Base-by-base conservation (phyloP, 2,113 vertebrate genomes). In the Myrmecobius fasciatus region DNA sequence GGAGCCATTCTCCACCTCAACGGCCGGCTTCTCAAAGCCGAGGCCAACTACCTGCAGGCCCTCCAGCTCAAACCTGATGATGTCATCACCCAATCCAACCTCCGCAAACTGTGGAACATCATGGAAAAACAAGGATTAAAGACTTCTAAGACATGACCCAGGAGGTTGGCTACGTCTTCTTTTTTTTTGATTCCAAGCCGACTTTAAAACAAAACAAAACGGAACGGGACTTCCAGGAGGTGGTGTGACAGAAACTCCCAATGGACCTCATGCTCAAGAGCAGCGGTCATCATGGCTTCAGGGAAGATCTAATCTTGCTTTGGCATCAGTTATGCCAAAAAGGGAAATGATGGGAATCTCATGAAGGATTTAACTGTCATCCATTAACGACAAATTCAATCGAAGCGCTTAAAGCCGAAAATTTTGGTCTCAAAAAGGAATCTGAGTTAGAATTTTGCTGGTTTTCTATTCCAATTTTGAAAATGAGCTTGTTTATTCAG, bases 1-100 rank as follows among this genome's bases (percentile, higher is more conserved):
- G 99, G 99, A 60, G 99, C 99, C n/a, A 99, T 99, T 97, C 99
- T 99, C 51, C 99, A 99, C 97, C 99, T 99, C 97, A 99, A 99
- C 3, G 99, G 99, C 83, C 99, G 99, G 92, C 99, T 99, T 88
- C 99, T 98, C 97, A 99, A 99, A 93, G 99, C 99, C 0, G 99
- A 99, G 98, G 98, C 99, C 97, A 99, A 99, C 98, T 99, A 99
- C 98, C 99, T 99, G 96, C 98, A 98, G 97, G 99, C 99, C 24
- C 99, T 99, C 95, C 99, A 99, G 94, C 99, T 99, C 97, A 99
- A 99, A 96, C 99, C 99, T 0, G 99, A 99, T 48, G 99, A 99
- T 94, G 97, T 98, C 98, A 99, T 99, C 98, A 99, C 99, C 14
- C 99, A 99, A 98, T 99, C 99, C 94, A 99, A 99, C 97, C 98